A percentile compares a stretch with the other conserved stretches of the same genome.
Conservation (phyloP, 2,113 vertebrate genomes). For the Campylorhamphus procurvoides region DNA sequence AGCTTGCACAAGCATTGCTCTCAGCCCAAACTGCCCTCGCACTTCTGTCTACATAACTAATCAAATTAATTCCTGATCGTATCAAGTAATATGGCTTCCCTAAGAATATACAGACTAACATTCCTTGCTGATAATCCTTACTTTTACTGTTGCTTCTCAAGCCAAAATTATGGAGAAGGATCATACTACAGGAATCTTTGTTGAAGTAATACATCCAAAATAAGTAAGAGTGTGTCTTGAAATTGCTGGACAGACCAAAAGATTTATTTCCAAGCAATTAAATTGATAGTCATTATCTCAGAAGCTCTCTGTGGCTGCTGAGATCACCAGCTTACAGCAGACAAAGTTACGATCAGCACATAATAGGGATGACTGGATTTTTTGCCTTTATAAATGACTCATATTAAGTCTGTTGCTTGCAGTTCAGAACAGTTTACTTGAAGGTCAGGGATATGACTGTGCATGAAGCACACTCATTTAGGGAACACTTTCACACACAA, state of each 20-base stretch:
- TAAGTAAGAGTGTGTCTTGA: background rate
- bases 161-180: background rate
- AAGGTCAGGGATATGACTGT: constrained; percentile 43
- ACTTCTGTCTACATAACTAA: constrained; percentile 42
- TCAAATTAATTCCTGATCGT: constrained; percentile 33
- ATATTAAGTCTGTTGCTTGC: constrained; percentile 34
- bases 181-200: background rate
- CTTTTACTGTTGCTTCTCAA: background rate
- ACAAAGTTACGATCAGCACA: background rate
- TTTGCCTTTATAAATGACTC: constrained; percentile 43
- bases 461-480: constrained; percentile 1
- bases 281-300: constrained; percentile 12
- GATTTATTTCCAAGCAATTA: constrained; percentile 34
- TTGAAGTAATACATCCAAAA: background rate
- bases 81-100: background rate
- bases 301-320: constrained; percentile 14
- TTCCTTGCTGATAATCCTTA: background rate
- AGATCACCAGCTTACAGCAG: background rate
- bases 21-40: background rate
- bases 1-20: constrained; percentile 6
- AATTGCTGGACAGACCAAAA: background rate
- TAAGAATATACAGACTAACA: background rate
- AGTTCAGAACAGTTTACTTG: constrained; percentile 49
- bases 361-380: constrained; percentile 26
- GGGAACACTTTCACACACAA: background rate